Conservation (phyloP, 2,113 vertebrate genomes). For the Gila orcuttii region DNA sequence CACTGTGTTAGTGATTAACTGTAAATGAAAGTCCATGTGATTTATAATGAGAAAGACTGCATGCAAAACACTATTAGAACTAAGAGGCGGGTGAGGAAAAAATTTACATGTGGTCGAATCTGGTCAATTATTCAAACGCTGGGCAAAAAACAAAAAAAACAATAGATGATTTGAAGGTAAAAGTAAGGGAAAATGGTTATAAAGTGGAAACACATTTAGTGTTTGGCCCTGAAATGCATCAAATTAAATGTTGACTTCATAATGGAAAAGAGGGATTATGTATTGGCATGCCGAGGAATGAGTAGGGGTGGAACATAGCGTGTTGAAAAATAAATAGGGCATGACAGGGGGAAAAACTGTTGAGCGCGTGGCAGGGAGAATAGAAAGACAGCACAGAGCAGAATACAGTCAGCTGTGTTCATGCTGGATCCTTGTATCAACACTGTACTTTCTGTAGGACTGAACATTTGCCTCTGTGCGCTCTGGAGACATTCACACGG, state of each 20-base stretch:
- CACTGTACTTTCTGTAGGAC: neutral
- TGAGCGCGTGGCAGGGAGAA: conserved; percentile 7
- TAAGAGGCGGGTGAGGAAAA: neutral
- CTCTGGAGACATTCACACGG: neutral
- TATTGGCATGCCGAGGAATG: conserved; percentile 11
- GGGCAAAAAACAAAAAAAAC: neutral
- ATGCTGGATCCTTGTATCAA: conserved; percentile 4
- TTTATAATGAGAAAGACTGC: neutral
- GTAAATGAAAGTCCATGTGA: neutral
- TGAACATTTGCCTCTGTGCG: neutral
- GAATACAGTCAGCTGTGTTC: neutral
- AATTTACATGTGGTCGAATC: neutral
- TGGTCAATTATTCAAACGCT: neutral
- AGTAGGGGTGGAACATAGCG: conserved; percentile 1
- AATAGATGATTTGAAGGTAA: neutral
- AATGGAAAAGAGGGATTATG: conserved; percentile 36
- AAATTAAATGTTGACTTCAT: conserved; percentile 30
- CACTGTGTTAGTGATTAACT: neutral
- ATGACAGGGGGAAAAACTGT: conserved; percentile 39
- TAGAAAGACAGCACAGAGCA: conserved; percentile 30
- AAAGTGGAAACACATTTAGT: neutral
- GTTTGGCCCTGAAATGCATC: neutral
- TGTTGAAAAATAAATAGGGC: conserved; percentile 55
- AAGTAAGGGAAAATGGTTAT: neutral
- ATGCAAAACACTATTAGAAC: neutral